A percentile compares a stretch with the other conserved stretches of the same genome.
Evolutionary conservation across 2,888 invertebrate genomes (phyloP).

Genomic region (Melieria crassipennis): DNA sequence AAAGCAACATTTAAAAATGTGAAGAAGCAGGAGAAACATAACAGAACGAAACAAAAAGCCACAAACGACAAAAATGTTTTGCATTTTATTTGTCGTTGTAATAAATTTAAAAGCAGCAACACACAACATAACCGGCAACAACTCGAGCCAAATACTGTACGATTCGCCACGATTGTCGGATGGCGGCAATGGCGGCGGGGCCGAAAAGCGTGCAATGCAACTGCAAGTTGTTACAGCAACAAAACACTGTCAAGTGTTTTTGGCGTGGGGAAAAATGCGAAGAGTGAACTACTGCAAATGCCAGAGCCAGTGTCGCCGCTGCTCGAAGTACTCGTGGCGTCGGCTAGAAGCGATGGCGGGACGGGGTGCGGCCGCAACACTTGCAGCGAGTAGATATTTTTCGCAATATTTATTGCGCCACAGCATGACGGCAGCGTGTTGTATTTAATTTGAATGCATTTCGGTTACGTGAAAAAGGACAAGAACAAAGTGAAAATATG

Average conservation of each 20-base stretch:
- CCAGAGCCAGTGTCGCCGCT: too few species aligned
- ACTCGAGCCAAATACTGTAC: background rate
- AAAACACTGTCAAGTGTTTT: too few species aligned
- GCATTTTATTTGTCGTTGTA: slow-evolving; percentile 13
- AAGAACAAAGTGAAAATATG: too few species aligned
- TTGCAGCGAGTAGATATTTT: background rate
- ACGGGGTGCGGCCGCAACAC: too few species aligned
- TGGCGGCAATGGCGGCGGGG: too few species aligned
- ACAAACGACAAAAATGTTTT: slow-evolving; percentile 10
- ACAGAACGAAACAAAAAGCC: background rate
- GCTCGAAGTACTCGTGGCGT: background rate
- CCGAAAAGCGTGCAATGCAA: too few species aligned
- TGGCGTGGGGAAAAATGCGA: too few species aligned
- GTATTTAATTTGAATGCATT: background rate
- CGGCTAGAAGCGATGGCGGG: too few species aligned
- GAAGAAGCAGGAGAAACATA: background rate
- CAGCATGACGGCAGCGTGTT: slow-evolving; percentile 3
- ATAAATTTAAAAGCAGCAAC: slow-evolving; percentile 11
- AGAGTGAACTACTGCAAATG: too few species aligned
- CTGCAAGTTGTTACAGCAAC: too few species aligned
- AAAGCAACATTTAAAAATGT: background rate
- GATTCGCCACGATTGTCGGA: too few species aligned
- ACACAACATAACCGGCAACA: background rate
- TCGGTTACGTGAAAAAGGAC: too few species aligned
- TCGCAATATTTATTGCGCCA: slow-evolving; percentile 1